phyloP scores from a whole-genome alignment of 1,140 invertebrate genomes.

The Bombus polaris region DNA sequence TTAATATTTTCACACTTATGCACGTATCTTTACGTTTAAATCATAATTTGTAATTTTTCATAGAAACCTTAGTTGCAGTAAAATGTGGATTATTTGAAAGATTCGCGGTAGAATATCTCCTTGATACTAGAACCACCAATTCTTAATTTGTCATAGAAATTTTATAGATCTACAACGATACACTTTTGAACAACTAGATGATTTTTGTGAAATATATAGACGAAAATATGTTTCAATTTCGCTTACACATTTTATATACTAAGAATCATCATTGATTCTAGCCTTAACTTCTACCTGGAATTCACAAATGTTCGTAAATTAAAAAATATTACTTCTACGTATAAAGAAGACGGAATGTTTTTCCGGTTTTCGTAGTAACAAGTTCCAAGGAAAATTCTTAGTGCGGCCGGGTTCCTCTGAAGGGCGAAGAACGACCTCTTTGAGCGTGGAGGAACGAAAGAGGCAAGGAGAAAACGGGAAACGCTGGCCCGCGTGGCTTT shows the following conservation, averaged over 20 bases:
- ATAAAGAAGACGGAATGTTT: background rate
- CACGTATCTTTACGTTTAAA: too few species aligned
- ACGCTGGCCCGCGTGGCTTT: conserved; percentile 47
- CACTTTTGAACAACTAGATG: background rate
- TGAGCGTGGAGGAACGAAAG: background rate
- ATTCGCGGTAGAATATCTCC: too few species aligned
- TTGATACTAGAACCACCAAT: background rate
- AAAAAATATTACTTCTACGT: background rate
- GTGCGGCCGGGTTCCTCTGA: conserved; percentile 13
- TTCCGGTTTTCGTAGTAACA: background rate
- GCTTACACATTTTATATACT: too few species aligned
- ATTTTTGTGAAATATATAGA: background rate
- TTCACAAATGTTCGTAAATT: background rate
- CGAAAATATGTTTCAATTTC: background rate
- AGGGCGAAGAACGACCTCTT: conserved; percentile 43
- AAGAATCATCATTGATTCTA: background rate
- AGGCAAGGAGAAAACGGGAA: conserved; percentile 39
- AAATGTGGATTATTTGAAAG: too few species aligned
- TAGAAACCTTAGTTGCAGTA: too few species aligned
- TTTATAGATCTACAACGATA: background rate
- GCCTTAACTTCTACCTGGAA: background rate
- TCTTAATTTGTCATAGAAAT: background rate
- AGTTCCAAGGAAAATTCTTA: background rate
- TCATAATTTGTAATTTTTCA: too few species aligned
- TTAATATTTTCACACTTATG: too few species aligned